phyloP scores from a whole-genome alignment of 2,888 invertebrate species.

The Parthenolecanium corni region DNA sequence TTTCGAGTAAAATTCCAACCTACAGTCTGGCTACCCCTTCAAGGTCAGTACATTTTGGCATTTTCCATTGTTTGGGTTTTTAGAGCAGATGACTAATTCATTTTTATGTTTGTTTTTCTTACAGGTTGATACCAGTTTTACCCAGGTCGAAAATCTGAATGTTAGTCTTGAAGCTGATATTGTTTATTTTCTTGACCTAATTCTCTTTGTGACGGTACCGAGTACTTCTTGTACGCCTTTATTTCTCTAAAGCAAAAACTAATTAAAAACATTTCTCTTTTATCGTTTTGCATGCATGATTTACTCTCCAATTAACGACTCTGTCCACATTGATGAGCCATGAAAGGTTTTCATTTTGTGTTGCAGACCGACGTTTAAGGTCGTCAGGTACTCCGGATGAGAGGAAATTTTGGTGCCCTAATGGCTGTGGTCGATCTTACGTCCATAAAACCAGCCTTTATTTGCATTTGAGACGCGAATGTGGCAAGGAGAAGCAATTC shows the following conservation, averaged over 20 bases:
- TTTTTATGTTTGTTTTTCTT: not conserved
- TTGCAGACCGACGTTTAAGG: too few species aligned
- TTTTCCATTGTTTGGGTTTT: not conserved
- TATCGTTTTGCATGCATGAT: too few species aligned
- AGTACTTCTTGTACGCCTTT: too few species aligned
- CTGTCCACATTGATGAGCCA: too few species aligned
- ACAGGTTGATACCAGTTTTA: not conserved
- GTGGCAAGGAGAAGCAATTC: slow-evolving; percentile 41
- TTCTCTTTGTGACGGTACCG: too few species aligned
- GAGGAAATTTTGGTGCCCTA: slow-evolving; percentile 12
- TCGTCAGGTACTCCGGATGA: too few species aligned
- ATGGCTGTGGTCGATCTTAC: slow-evolving; percentile 28
- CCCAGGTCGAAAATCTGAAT: not conserved
- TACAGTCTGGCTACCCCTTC: too few species aligned
- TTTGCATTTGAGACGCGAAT: slow-evolving; percentile 36
- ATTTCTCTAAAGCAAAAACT: not conserved
- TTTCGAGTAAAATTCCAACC: too few species aligned
- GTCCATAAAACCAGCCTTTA: slow-evolving; percentile 11
- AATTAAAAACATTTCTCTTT: not conserved
- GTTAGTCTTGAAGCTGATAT: not conserved
- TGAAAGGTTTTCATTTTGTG: too few species aligned
- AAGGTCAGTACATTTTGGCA: not conserved
- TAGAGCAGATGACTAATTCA: not conserved
- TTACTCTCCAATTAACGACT: too few species aligned
- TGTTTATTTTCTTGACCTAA: not conserved